phyloP scores from a whole-genome alignment of 2,113 vertebrate genomes.

The Peucedramus taeniatus region DNA sequence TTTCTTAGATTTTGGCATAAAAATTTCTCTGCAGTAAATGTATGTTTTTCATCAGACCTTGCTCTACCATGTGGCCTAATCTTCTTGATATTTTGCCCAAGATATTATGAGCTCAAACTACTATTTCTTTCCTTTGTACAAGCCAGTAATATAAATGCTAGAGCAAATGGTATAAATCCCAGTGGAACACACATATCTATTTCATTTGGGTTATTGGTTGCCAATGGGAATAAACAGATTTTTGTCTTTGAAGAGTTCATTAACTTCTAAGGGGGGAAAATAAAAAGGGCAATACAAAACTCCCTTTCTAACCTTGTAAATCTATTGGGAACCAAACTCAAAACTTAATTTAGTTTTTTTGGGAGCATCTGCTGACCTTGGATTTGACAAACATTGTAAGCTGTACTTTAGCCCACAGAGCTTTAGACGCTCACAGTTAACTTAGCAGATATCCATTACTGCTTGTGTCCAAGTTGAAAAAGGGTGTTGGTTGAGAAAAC shows the following conservation, averaged over 20 bases:
- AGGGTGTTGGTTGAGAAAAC: conserved; percentile 27
- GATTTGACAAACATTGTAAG: not conserved
- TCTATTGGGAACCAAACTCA: not conserved
- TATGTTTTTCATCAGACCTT: conserved; percentile 60
- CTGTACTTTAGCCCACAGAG: conserved; percentile 44
- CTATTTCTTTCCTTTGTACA: conserved; percentile 66
- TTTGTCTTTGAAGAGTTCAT: conserved; percentile 44
- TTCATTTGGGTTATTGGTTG: conserved; percentile 41
- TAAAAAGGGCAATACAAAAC: not conserved
- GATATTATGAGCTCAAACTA: conserved; percentile 51
- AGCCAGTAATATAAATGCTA: conserved; percentile 53
- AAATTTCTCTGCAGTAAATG: conserved; percentile 26
- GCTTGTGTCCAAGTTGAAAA: conserved; percentile 13
- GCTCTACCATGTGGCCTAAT: conserved; percentile 54
- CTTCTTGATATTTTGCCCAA: conserved; percentile 65
- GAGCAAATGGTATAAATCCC: conserved; percentile 46
- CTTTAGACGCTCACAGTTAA: conserved; percentile 12
- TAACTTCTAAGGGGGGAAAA: not conserved
- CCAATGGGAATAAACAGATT: conserved; percentile 61
- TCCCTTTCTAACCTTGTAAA: not conserved
- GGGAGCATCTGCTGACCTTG: conserved; percentile 29
- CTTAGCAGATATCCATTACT: not conserved
- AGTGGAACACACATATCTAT: conserved; percentile 35
- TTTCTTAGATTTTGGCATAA: conserved; percentile 47
- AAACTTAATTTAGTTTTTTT: conserved; percentile 19